Percentiles rank a stretch among this genome's conserved stretches.
Conservation (phyloP, 1,140 invertebrate species). For the Tetragonula clypearis region DNA sequence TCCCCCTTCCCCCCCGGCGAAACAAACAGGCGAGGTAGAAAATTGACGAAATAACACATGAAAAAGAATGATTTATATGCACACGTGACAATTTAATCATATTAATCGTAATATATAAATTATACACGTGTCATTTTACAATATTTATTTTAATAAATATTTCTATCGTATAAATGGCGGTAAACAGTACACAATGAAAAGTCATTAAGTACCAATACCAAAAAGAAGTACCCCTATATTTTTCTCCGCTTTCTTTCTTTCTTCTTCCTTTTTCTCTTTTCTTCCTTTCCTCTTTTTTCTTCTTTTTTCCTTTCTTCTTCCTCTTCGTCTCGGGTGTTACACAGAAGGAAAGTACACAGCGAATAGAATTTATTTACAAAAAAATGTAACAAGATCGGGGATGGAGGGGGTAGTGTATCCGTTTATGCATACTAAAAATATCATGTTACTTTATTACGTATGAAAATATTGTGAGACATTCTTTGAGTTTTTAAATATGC, state of each 20-base stretch:
- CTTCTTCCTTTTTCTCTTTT: background rate
- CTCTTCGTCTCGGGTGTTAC: background rate
- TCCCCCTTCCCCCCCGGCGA: no score
- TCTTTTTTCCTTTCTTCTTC: background rate
- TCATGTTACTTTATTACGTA: slow-evolving; percentile 36
- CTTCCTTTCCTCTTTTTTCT: slow-evolving; percentile 10
- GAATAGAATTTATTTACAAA: slow-evolving; percentile 37
- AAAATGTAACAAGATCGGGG: slow-evolving; percentile 42
- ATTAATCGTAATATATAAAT: slow-evolving; percentile 60
- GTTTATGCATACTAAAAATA: slow-evolving; percentile 48
- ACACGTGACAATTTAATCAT: slow-evolving; percentile 43
- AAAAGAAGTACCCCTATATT: slow-evolving; percentile 38
- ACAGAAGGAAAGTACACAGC: slow-evolving; percentile 18
- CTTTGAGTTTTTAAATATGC: slow-evolving; percentile 28
- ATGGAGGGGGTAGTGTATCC: background rate
- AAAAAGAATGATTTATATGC: slow-evolving; percentile 17
- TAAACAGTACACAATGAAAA: slow-evolving; percentile 60
- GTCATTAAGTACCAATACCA: slow-evolving; percentile 57
- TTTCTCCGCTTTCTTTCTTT: background rate
- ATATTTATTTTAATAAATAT: slow-evolving; percentile 69
- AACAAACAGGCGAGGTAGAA: background rate
- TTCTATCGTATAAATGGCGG: slow-evolving; percentile 49
- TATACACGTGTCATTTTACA: slow-evolving; percentile 48
- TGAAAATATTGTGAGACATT: slow-evolving; percentile 44
- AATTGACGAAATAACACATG: slow-evolving; percentile 16